Evolutionary conservation across 2,888 invertebrate species (phyloP).

Genomic region (Holacanthella duospinosa): DNA sequence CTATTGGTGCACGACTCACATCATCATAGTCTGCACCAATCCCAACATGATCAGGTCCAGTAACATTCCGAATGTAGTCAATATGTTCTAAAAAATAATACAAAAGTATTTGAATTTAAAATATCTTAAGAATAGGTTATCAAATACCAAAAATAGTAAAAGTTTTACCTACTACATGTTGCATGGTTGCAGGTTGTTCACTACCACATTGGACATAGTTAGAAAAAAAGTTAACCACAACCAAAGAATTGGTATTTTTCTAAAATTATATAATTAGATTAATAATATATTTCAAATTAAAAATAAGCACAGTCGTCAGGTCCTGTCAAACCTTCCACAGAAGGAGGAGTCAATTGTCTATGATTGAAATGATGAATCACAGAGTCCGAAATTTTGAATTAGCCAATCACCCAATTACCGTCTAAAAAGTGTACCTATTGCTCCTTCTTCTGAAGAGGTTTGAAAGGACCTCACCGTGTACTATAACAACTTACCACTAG

Average conservation of each 20-base stretch:
- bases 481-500: too few relatives aligned
- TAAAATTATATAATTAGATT: slow-evolving; percentile 38
- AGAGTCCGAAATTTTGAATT: too few relatives aligned
- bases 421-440: too few relatives aligned
- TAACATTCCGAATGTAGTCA: slow-evolving; percentile 68
- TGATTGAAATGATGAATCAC: too few relatives aligned
- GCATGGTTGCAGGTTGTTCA: slow-evolving; percentile 54
- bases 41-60: slow-evolving; percentile 75
- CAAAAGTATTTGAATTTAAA: not conserved
- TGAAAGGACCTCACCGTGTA: too few relatives aligned
- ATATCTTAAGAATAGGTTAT: not conserved
- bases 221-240: slow-evolving; percentile 86
- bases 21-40: slow-evolving; percentile 80
- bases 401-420: too few relatives aligned
- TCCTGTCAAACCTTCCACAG: slow-evolving; percentile 42
- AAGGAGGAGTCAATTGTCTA: too few relatives aligned
- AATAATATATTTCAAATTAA: not conserved
- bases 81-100: slow-evolving; percentile 55
- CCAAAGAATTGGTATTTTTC: slow-evolving; percentile 70
- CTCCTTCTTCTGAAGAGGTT: too few relatives aligned
- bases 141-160: not conserved
- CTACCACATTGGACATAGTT: slow-evolving; percentile 67
- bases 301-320: not conserved
- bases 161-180: slow-evolving; percentile 62
- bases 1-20: slow-evolving; percentile 50